A percentile compares a stretch with the other conserved stretches of the same genome.
These are phyloP conservation scores for Blennius ocellaris DNA, from an alignment of 2,113 vertebrate genomes.

Conservation along the genomic window DNA sequence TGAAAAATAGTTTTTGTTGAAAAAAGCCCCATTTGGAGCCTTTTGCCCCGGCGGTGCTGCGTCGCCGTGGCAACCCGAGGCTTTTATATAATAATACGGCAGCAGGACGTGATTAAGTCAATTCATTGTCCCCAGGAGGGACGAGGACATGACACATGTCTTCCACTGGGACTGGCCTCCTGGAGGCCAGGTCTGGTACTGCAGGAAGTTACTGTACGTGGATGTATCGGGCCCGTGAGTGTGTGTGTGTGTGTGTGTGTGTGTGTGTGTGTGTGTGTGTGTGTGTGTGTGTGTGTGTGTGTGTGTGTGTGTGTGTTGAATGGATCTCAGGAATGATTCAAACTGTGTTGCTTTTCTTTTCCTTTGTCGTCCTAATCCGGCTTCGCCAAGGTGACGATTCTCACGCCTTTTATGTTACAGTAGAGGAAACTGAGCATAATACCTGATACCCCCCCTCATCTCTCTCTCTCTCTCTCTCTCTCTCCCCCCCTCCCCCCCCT, in stretches of 20 bases:
- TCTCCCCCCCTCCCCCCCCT: no score
- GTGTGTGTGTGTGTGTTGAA: slow-evolving; percentile 40
- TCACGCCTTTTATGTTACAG: slow-evolving; percentile 60
- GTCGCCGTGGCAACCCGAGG: no score
- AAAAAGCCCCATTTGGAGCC: no score
- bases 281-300: not conserved
- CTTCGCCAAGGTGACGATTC: slow-evolving; percentile 72
- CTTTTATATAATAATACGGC: no score
- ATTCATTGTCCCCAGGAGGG: no score
- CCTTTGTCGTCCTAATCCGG: slow-evolving; percentile 70
- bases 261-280: slow-evolving; percentile 14
- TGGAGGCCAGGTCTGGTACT: no score
- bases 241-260: slow-evolving; percentile 12
- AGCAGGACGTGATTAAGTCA: no score
- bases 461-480: not conserved
- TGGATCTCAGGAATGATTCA: slow-evolving; percentile 54
- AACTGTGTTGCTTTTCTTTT: slow-evolving; percentile 60
- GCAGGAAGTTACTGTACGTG: not conserved
- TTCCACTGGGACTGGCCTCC: no score
- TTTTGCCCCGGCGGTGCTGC: no score
- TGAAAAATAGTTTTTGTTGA: no score
- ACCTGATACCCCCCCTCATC: slow-evolving; percentile 16
- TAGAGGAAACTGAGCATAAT: slow-evolving; percentile 46
- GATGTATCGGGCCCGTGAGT: not conserved
- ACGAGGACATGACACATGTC: no score